These are phyloP conservation scores for Papilio elwesi DNA, from an alignment of 2,888 invertebrate genomes.

Conservation along the genomic window DNA sequence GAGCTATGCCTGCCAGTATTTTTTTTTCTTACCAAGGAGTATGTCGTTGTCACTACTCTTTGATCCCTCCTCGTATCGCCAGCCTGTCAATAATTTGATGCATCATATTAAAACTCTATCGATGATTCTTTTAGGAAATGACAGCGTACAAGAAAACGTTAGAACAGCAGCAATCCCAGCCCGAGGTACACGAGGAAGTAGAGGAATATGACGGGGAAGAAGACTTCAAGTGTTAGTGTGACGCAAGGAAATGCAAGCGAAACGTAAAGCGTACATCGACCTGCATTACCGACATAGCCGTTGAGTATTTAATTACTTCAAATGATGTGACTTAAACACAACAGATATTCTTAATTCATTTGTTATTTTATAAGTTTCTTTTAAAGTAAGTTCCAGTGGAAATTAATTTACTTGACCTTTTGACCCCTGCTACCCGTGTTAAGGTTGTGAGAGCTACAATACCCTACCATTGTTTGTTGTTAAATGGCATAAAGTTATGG, in stretches of 20 bases:
- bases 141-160: slow-evolving; percentile 91
- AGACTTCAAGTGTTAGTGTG: slow-evolving; percentile 79
- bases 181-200: slow-evolving; percentile 84
- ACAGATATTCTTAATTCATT: not conserved
- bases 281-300: not conserved
- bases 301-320: not conserved
- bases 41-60: no score
- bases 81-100: no score
- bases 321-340: not conserved
- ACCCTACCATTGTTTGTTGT: slow-evolving; percentile 7
- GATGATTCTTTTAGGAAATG: slow-evolving; percentile 87
- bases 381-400: not conserved
- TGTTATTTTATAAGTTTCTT: not conserved
- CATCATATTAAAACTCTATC: slow-evolving; percentile 3
- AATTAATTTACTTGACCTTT: not conserved
- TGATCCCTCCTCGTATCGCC: no score
- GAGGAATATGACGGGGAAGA: slow-evolving; percentile 87
- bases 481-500: not conserved
- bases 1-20: no score
- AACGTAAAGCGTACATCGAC: no score
- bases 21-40: no score
- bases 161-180: slow-evolving; percentile 68
- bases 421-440: not conserved
- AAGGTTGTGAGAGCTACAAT: not conserved
- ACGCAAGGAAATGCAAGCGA: not conserved